Base-by-base conservation (phyloP, 2,113 vertebrate genomes). In the Saccopteryx leptura region DNA sequence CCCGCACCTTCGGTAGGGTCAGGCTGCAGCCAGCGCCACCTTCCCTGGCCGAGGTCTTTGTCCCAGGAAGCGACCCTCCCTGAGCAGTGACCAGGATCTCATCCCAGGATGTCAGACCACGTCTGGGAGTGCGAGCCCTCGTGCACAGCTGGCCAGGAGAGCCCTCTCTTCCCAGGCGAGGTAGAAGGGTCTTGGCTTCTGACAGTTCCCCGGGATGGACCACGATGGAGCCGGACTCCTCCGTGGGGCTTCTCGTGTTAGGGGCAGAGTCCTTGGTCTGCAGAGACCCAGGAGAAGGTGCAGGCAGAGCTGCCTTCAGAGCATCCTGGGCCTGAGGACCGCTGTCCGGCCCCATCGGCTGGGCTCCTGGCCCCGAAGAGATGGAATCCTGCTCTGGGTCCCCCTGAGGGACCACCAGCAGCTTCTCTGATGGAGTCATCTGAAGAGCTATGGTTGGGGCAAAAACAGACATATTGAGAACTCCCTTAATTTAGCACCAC, bases 11-110 rank as follows among this genome's bases (percentile, higher is more conserved):
- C 1, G 97, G 98, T 60, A 96, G 88, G 12, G 97, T 98, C 82
- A 96, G 93, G 79, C 83, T 98, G 85, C 76, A 91, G 68, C 96
- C 98, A 28, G 84, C 98, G 86, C 91, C 98, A 97, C 88, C 84
- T 90, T 95, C 96, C 46, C 78, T 87, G 33, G 31, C 48, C 58
- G 72, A 94, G 54, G 68, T 52, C 92, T 96, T 98, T 50, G 65
- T 82, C 11, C 84, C 85, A 83, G 93, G 48, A 39, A 83, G 50
- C 0, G 60, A 54, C 21, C 74, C 90, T 58, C 75, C 91, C 54
- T 87, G 95, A 61, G 71, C 74, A 50, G 50, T 9, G 74, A 28
- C 48, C 79, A 84, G 93, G 54, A 21, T 28, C 31, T 89, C 74
- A 63, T 60, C 71, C 78, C 93, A 96, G 89, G 91, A 97, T n/a